Evolutionary conservation across 2,888 invertebrate species (phyloP).

Genomic region (Gerris lacustris): DNA sequence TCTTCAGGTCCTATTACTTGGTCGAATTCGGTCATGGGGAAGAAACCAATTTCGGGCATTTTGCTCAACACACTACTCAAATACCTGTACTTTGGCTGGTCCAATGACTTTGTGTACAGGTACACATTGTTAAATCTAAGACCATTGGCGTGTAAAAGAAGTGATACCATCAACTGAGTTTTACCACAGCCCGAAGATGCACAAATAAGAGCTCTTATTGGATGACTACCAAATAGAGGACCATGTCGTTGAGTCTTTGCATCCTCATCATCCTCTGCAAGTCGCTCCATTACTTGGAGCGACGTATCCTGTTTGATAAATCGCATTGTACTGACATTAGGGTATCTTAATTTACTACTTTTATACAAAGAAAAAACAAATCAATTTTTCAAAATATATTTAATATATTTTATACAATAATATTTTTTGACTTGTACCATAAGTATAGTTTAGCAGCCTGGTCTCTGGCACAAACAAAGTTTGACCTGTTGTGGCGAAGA

Average conservation of each 20-base stretch:
- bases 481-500: neutral
- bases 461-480: neutral
- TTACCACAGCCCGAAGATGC: constrained; percentile 28
- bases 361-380: too few relatives aligned
- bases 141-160: constrained; percentile 34
- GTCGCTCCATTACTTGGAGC: too few relatives aligned
- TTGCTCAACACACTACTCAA: constrained; percentile 28
- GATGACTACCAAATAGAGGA: constrained; percentile 7
- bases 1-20: too few relatives aligned
- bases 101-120: constrained; percentile 34
- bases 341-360: too few relatives aligned
- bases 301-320: too few relatives aligned
- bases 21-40: too few relatives aligned
- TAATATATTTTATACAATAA: too few relatives aligned
- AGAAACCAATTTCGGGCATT: constrained; percentile 24
- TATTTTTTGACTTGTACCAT: neutral
- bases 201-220: constrained; percentile 26
- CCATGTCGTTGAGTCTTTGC: constrained; percentile 1
- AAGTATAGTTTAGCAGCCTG: neutral
- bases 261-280: too few relatives aligned
- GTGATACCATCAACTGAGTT: constrained; percentile 21
- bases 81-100: constrained; percentile 33
- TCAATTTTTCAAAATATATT: too few relatives aligned
- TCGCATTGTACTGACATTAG: too few relatives aligned
- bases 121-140: constrained; percentile 36